Conservation (phyloP, 2,113 vertebrate genomes). For the Ochotona curzoniae region DNA sequence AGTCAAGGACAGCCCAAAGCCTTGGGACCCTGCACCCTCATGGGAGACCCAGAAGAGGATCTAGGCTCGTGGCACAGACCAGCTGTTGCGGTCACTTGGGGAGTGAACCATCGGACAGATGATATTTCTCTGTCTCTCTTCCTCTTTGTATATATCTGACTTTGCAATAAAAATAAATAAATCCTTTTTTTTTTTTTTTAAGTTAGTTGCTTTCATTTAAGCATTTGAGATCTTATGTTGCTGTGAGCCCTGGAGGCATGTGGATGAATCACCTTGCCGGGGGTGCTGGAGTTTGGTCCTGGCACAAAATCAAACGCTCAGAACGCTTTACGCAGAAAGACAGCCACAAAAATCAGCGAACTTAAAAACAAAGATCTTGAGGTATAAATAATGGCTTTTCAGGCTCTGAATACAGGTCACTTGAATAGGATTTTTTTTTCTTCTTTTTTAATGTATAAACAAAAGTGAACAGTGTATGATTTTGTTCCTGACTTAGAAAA, state of each 20-base stretch:
- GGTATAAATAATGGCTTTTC: not conserved
- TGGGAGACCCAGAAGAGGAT: too few species aligned
- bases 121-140: too few species aligned
- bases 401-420: not conserved
- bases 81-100: too few species aligned
- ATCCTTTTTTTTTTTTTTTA: not conserved
- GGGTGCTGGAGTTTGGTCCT: not conserved
- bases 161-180: too few species aligned
- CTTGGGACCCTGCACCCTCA: too few species aligned
- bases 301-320: not conserved
- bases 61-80: too few species aligned
- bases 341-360: not conserved
- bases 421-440: not conserved
- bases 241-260: not conserved
- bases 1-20: too few species aligned
- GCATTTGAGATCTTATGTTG: not conserved
- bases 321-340: not conserved
- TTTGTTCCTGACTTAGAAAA: conserved; percentile 9
- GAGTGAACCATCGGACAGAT: too few species aligned
- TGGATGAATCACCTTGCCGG: not conserved
- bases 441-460: not conserved
- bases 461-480: not conserved
- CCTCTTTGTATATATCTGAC: too few species aligned
- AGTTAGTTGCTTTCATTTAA: not conserved
- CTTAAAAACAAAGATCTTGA: not conserved